Percentiles rank a stretch among this genome's conserved stretches.
phyloP scores from a whole-genome alignment of 2,113 vertebrate species.

The Oenanthe melanoleuca region DNA sequence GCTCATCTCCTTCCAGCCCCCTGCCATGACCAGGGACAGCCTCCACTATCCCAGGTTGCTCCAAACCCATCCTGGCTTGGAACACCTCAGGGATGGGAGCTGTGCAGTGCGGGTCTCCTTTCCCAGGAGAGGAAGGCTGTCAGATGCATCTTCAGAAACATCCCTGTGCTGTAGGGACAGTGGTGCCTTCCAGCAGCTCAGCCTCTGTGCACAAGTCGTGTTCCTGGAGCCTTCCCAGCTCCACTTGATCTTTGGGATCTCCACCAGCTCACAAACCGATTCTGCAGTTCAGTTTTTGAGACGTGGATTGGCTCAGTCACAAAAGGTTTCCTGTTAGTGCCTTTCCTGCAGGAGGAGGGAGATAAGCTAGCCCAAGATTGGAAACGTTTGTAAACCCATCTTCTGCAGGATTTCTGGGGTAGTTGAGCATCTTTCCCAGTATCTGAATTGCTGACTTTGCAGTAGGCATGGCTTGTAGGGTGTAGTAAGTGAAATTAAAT shows the following conservation, averaged over 20 bases:
- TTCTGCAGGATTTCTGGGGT: background rate
- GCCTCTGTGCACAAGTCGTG: fast-evolving
- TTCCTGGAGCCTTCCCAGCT: background rate
- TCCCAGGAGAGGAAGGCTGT: background rate
- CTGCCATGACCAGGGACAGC: background rate
- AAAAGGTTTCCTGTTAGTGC: background rate
- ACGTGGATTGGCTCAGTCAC: background rate
- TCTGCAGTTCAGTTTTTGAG: background rate
- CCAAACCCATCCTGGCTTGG: background rate
- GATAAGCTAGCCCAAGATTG: background rate
- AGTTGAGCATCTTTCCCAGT: background rate
- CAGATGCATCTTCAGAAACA: background rate
- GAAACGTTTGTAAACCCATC: fast-evolving
- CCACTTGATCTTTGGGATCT: background rate
- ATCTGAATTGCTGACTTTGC: background rate
- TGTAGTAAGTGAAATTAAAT: background rate
- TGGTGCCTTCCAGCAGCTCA: background rate
- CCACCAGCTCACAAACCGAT: background rate
- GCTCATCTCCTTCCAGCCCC: background rate
- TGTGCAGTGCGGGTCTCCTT: fast-evolving
- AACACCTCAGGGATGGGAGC: background rate
- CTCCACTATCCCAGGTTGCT: background rate
- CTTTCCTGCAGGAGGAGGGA: background rate
- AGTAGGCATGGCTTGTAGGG: background rate
- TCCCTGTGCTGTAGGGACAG: background rate